Evolutionary conservation across 2,797 vertebrate genomes (phyloP), one percentile per base, ranked within the genome.

Genomic region (Rhinichthys osculus): DNA sequence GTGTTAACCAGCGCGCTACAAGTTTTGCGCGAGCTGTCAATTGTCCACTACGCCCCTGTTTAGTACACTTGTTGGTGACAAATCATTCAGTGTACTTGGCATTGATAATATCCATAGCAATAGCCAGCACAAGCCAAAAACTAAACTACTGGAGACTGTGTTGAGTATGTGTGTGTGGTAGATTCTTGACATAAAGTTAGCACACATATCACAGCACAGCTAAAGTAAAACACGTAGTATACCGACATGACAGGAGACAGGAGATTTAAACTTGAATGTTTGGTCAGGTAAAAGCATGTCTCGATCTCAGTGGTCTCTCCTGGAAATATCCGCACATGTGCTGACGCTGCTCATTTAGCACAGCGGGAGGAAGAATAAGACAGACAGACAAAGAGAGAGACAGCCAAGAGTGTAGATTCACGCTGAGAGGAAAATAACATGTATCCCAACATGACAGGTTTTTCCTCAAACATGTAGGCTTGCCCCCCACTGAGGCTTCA

Each of bases 391-490:
- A 47, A 83, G 38, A 73, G 40, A 74, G 54, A 74, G 70, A 74
- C 40, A 35, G 70, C 38, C 70, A 66, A 21, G 44, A n/a, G 40
- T 82, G 69, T 62, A 62, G 42, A 21, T 50, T 83, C 57, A 83
- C n/a, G 70, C 81, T 47, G 81, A 66, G 71, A 66, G 54, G 57
- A 62, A 64, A 82, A 83, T 74, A 83, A 74, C 57, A 74, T 74
- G 38, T 44, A 64, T 74, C 40, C 71, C 70, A 74, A 83, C 81
- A 74, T 74, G 81, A 74, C 40, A 74, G 81, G 38, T n/a, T 50
- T 74, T 50, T 74, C 57, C 71, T 74, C 57, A 64, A 74, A 74
- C 71, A 50, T 74, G 70, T 74, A 50, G 54, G 81, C 64, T 72
- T 44, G 69, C 52, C 52, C 62, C 81, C 81, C 69, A 8, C 69